Evolutionary conservation across 2,113 vertebrate genomes (phyloP).

Genomic region (Myotis davidii): DNA sequence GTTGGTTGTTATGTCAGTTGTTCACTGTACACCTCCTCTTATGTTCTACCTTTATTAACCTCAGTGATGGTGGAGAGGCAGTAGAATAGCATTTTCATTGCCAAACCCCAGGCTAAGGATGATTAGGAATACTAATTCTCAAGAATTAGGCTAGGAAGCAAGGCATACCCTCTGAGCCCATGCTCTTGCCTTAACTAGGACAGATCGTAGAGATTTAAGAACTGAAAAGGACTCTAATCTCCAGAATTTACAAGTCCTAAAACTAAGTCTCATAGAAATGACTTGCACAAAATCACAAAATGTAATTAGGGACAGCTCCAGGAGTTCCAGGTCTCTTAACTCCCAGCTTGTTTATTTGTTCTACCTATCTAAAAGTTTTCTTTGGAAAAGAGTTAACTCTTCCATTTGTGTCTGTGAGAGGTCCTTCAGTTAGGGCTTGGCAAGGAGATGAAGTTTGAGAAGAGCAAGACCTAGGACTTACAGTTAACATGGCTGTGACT

Average conservation of each 20-base stretch:
- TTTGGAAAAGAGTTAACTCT: constrained; percentile 29
- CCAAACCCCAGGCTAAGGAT: not conserved
- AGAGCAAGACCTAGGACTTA: not conserved
- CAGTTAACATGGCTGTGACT: not conserved
- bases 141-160: constrained; percentile 13
- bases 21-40: not conserved
- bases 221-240: not conserved
- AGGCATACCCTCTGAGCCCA: not conserved
- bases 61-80: not conserved
- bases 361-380: not conserved
- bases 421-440: not conserved
- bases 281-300: not conserved
- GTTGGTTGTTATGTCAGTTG: not conserved
- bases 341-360: not conserved
- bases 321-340: not conserved
- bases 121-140: not conserved
- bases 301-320: not conserved
- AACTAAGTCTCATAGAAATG: not conserved
- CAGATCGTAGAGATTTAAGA: constrained; percentile 15
- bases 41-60: not conserved
- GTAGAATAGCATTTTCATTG: not conserved
- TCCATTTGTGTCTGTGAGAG: constrained; percentile 28
- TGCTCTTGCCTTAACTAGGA: not conserved
- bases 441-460: constrained; percentile 14
- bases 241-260: not conserved